These are phyloP conservation scores for Lepidostoma basale DNA, from an alignment of 1,140 invertebrate genomes.

Conservation along the genomic window DNA sequence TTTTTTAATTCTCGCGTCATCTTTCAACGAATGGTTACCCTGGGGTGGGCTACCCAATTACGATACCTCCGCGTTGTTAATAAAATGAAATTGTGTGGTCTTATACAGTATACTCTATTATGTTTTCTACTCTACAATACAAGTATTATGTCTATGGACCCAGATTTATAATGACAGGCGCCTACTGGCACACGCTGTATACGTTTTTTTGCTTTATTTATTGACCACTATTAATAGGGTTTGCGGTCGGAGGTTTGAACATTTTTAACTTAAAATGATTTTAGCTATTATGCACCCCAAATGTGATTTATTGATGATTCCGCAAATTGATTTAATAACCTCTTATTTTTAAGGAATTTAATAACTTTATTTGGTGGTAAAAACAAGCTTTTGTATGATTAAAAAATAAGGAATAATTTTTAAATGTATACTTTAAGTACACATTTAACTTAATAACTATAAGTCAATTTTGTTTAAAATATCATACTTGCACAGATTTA, in stretches of 20 bases:
- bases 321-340: slow-evolving; percentile 34
- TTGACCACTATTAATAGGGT: slow-evolving; percentile 32
- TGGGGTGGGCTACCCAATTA: slow-evolving; percentile 13
- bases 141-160: slow-evolving; percentile 1
- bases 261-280: neutral
- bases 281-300: neutral
- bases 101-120: slow-evolving; percentile 19
- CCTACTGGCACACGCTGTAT: slow-evolving; percentile 22
- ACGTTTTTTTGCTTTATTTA: slow-evolving; percentile 27
- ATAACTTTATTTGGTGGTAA: slow-evolving; percentile 23
- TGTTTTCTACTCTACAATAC: slow-evolving; percentile 19
- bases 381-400: neutral
- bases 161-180: slow-evolving; percentile 28
- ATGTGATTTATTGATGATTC: slow-evolving; percentile 28
- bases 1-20: neutral
- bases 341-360: slow-evolving; percentile 1
- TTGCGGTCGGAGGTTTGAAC: slow-evolving; percentile 14
- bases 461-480: no score
- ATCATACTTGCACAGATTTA: no score
- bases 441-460: no score
- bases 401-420: no score
- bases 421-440: no score
- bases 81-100: slow-evolving; percentile 33
- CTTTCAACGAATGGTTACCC: neutral
- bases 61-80: neutral